Conservation (phyloP, 2,113 vertebrate genomes). For the Trochalopteron elliotii region DNA sequence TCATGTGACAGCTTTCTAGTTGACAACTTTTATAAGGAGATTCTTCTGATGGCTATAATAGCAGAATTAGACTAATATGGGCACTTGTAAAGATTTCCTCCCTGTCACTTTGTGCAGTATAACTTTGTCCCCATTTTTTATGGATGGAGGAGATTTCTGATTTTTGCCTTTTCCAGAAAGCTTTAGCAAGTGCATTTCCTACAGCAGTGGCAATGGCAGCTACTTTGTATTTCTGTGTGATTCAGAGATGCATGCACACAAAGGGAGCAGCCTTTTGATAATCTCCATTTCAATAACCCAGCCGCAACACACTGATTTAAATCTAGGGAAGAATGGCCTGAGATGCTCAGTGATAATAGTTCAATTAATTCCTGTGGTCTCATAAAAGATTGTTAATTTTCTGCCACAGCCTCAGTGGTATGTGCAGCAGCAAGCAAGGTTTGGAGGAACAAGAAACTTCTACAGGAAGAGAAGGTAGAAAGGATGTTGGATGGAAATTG, state of each 20-base stretch:
- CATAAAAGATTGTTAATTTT: background rate
- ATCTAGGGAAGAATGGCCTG: background rate
- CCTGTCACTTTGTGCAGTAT: background rate
- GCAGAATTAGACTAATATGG: background rate
- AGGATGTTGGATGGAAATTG: background rate
- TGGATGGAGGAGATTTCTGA: background rate
- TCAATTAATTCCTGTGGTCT: conserved; percentile 22
- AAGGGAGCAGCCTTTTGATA: background rate
- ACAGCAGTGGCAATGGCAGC: background rate
- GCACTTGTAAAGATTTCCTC: background rate
- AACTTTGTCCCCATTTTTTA: background rate
- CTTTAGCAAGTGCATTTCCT: background rate
- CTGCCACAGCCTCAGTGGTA: background rate
- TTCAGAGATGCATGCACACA: background rate
- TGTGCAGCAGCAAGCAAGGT: background rate
- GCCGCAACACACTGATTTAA: background rate
- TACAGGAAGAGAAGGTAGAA: background rate
- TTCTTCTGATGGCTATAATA: background rate
- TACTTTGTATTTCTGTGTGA: background rate
- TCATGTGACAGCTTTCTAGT: background rate
- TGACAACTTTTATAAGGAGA: background rate
- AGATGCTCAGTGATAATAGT: background rate
- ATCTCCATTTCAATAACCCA: conserved; percentile 4
- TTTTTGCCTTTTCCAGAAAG: background rate
- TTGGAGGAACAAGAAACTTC: background rate